A percentile compares a stretch with the other conserved stretches of the same genome.
Evolutionary conservation across 64 coral and sea anemone species (phyloP).

Genomic region (Montipora sp.): DNA sequence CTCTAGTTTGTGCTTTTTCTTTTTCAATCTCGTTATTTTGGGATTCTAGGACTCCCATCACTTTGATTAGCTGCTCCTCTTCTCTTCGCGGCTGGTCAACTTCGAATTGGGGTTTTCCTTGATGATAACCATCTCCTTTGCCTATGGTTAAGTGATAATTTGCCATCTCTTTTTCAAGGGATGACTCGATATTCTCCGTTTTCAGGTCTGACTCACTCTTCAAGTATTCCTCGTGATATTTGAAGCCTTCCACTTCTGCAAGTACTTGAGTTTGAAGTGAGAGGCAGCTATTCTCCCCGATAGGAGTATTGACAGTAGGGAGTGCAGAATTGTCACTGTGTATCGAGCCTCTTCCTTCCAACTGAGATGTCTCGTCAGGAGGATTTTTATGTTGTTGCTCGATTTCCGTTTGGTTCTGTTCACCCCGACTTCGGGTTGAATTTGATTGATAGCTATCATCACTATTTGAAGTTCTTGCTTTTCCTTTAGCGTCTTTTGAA

Average conservation of each 20-base stretch:
- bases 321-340: neutral
- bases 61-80: conserved; percentile 21
- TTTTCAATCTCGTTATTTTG: neutral
- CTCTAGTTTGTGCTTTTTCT: neutral
- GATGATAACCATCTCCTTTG: neutral
- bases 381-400: neutral
- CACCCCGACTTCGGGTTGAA: neutral
- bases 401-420: neutral
- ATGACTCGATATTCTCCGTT: neutral
- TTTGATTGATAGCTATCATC: neutral
- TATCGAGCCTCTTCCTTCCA: neutral
- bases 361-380: neutral
- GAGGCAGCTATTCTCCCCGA: neutral
- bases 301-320: neutral
- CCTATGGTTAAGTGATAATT: neutral
- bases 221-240: neutral
- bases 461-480: neutral
- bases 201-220: neutral
- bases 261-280: neutral
- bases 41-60: neutral
- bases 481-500: neutral
- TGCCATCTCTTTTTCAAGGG: neutral
- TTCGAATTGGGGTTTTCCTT: neutral
- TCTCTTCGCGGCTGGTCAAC: neutral
- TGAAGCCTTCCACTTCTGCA: neutral